A percentile compares a stretch with the other conserved stretches of the same genome.
These are phyloP conservation scores for Neolamprologus caudopunctatus DNA, from an alignment of 2,113 vertebrate species.

Conservation along the genomic window DNA sequence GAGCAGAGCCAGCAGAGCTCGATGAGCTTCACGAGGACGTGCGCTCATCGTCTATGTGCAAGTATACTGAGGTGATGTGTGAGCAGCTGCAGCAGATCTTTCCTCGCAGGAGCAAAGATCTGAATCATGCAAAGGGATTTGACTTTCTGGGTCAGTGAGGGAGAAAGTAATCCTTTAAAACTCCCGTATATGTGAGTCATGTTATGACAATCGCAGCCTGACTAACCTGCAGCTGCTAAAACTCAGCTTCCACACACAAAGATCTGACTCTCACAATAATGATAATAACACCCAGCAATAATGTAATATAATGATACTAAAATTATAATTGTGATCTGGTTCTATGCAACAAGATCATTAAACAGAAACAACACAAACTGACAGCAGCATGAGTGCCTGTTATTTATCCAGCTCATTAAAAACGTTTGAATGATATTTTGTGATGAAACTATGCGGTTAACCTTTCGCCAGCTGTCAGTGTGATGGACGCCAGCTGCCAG, in stretches of 20 bases:
- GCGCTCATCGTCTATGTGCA: neutral
- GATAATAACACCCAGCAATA: neutral
- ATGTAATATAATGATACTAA: neutral
- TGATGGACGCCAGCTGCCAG: neutral
- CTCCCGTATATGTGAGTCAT: neutral
- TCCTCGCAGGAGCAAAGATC: neutral
- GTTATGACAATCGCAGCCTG: neutral
- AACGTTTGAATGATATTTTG: neutral
- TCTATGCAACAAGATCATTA: neutral
- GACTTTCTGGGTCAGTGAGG: neutral
- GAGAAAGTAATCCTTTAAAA: neutral
- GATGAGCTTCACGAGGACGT: neutral
- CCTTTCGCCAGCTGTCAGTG: neutral
- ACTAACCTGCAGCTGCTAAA: slow-evolving; percentile 18
- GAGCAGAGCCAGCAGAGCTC: neutral
- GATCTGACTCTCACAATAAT: neutral
- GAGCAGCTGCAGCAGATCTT: slow-evolving; percentile 26
- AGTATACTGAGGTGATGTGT: slow-evolving; percentile 18
- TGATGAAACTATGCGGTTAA: neutral
- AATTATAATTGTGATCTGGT: neutral
- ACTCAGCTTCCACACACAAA: neutral
- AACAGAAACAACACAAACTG: neutral
- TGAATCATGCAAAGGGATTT: neutral
- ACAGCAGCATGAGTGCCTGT: neutral
- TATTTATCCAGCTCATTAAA: neutral